Conservation (phyloP, 1,140 invertebrate species). For the Halictus rubicundus region DNA sequence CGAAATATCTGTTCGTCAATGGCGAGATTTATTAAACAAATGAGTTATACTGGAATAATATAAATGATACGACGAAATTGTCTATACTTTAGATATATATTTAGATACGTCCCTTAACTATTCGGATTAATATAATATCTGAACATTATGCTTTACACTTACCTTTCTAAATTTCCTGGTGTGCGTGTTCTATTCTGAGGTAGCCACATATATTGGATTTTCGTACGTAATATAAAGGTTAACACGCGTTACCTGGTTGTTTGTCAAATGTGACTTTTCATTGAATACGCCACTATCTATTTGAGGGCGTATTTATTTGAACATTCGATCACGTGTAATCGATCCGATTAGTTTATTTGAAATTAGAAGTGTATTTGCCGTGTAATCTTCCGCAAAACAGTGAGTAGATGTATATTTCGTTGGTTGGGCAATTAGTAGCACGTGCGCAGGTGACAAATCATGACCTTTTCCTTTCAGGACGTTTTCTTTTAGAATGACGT, state of each 20-base stretch:
- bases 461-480: slow-evolving; percentile 38
- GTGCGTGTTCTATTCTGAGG: slow-evolving; percentile 44
- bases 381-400: not conserved
- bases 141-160: not conserved
- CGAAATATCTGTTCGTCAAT: not conserved
- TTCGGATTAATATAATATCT: not conserved
- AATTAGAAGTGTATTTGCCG: not conserved
- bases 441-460: slow-evolving; percentile 29
- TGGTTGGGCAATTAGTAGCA: not conserved
- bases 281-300: not conserved
- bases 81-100: not conserved
- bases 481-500: slow-evolving; percentile 59
- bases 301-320: not conserved
- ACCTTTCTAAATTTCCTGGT: slow-evolving; percentile 25
- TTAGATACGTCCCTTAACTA: not conserved
- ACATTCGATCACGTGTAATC: slow-evolving; percentile 1
- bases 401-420: not conserved
- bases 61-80: not conserved
- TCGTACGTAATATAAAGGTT: slow-evolving; percentile 50
- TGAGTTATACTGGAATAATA: not conserved
- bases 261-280: slow-evolving; percentile 22
- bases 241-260: slow-evolving; percentile 12
- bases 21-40: not conserved
- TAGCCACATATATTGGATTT: slow-evolving; percentile 39
- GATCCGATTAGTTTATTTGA: not conserved